Evolutionary conservation across 2,113 vertebrate genomes (phyloP).

Genomic region (Verasper variegatus): DNA sequence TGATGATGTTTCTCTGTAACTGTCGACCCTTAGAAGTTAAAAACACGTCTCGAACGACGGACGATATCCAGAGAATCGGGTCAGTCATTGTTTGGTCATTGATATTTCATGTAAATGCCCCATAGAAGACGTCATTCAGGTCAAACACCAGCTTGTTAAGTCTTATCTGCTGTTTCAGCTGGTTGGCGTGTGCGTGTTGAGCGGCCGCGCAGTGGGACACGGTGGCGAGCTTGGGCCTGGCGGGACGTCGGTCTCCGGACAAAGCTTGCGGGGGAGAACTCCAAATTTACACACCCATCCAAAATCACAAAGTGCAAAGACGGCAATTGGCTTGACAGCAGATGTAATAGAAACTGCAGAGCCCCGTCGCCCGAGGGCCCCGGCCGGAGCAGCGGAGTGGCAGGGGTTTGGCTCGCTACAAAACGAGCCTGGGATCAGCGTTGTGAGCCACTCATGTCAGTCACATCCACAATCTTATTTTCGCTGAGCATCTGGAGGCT

Average conservation of each 20-base stretch:
- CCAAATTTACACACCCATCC: conserved; percentile 52
- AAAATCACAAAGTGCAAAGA: conserved; percentile 58
- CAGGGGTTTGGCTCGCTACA: conserved; percentile 31
- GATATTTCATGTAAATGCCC: no score
- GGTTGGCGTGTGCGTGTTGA: conserved; percentile 14
- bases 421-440: conserved; percentile 33
- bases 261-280: conserved; percentile 15
- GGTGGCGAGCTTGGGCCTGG: conserved; percentile 36
- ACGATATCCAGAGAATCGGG: no score
- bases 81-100: no score
- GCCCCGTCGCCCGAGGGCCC: conserved; percentile 56
- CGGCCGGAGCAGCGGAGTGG: conserved; percentile 39
- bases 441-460: conserved; percentile 56
- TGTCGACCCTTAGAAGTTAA: no score
- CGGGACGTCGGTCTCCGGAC: not conserved
- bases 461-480: conserved; percentile 68
- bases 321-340: conserved; percentile 73
- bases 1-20: no score
- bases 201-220: not conserved
- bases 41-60: no score
- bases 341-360: conserved; percentile 64
- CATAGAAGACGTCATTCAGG: conserved; percentile 20
- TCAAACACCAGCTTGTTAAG: conserved; percentile 35
- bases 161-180: conserved; percentile 35
- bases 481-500: conserved; percentile 60